A percentile compares a stretch with the other conserved stretches of the same genome.
phyloP scores from a whole-genome alignment of 2,113 vertebrate genomes.

The Leucosticte australis region DNA sequence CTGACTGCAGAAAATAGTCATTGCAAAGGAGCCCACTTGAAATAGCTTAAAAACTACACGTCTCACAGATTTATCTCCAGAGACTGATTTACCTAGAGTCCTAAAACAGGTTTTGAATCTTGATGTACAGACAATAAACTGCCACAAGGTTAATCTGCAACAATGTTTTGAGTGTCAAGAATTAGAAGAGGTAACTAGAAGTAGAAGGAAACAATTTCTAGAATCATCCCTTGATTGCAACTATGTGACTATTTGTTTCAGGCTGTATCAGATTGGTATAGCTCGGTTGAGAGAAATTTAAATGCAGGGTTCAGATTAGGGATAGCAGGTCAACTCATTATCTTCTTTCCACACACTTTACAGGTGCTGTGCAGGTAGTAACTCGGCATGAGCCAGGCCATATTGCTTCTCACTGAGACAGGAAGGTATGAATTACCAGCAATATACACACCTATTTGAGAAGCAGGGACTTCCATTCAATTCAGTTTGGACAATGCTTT shows the following conservation, averaged over 20 bases:
- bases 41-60: background rate
- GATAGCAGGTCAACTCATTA: rapidly evolving
- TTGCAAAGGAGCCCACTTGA: background rate
- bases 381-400: rapidly evolving
- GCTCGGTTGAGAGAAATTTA: too few relatives aligned
- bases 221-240: background rate
- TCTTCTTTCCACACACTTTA: background rate
- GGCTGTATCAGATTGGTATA: rapidly evolving
- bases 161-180: background rate
- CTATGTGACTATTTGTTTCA: background rate
- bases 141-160: background rate
- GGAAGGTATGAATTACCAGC: background rate
- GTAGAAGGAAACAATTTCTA: background rate
- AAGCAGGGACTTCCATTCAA: background rate
- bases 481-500: background rate
- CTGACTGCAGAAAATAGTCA: background rate
- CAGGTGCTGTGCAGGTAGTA: background rate
- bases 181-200: background rate
- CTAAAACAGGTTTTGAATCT: background rate
- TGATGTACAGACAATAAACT: rapidly evolving
- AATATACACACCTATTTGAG: background rate
- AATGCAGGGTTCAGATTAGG: rapidly evolving
- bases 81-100: too few relatives aligned
- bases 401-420: rapidly evolving
- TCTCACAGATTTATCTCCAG: background rate